phyloP scores from a whole-genome alignment of 1,140 invertebrate genomes.

The Gonatopus flavifemur region DNA sequence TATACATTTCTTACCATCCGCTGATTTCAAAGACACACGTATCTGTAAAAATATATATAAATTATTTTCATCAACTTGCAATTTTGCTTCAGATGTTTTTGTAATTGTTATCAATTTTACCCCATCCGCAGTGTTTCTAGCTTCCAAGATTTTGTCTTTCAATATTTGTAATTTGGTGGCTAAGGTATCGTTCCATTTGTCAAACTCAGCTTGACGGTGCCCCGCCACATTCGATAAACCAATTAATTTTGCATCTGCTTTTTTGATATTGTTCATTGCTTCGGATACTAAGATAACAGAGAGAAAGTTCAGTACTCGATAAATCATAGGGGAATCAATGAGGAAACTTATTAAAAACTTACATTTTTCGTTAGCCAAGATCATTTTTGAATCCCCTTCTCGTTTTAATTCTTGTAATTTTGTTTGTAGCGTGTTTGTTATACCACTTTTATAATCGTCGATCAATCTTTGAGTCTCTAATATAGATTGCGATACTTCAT shows the following conservation, averaged over 20 bases:
- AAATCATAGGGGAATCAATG: no score
- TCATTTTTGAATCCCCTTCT: slow-evolving; percentile 62
- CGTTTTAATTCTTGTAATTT: slow-evolving; percentile 60
- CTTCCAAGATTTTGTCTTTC: slow-evolving; percentile 73
- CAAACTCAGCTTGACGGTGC: slow-evolving; percentile 62
- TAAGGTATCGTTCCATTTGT: slow-evolving; percentile 64
- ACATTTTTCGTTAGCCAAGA: slow-evolving; percentile 52
- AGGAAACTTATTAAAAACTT: slow-evolving; percentile 11
- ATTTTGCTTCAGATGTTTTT: slow-evolving; percentile 4
- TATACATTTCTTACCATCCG: slow-evolving; percentile 65
- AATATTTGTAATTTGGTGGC: slow-evolving; percentile 67
- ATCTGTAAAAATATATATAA: slow-evolving; percentile 64
- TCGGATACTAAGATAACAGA: slow-evolving; percentile 58
- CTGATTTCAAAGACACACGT: slow-evolving; percentile 73
- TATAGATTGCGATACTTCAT: slow-evolving; percentile 37
- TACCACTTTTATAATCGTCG: slow-evolving; percentile 46
- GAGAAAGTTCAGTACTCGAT: slow-evolving; percentile 4
- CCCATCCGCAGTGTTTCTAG: slow-evolving; percentile 77
- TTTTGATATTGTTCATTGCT: slow-evolving; percentile 62
- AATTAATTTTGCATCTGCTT: slow-evolving; percentile 58
- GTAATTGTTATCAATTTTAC: slow-evolving; percentile 57
- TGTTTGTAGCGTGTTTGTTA: slow-evolving; percentile 49
- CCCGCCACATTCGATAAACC: slow-evolving; percentile 58
- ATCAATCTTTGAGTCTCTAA: slow-evolving; percentile 53
- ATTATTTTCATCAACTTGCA: slow-evolving; percentile 20